Evolutionary conservation across 1,140 invertebrate species (phyloP).

Genomic region (Drosophila kikkawai): DNA sequence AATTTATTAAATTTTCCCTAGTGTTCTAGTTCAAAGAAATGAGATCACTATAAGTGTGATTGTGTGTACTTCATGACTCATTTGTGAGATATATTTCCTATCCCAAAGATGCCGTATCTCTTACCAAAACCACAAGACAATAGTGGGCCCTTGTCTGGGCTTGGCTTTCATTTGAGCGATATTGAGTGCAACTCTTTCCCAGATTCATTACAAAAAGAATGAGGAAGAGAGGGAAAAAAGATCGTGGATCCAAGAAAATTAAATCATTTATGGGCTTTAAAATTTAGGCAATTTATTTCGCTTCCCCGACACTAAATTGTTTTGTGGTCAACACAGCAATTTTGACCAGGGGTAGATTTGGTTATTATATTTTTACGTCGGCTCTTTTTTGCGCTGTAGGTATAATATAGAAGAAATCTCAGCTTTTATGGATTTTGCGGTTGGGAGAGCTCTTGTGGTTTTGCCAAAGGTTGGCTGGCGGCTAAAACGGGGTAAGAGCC

Average conservation of each 20-base stretch:
- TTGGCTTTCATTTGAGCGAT: slow-evolving; percentile 23
- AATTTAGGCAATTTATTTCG: slow-evolving; percentile 46
- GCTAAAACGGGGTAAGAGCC: slow-evolving; percentile 49
- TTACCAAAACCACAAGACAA: slow-evolving; percentile 35
- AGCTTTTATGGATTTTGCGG: slow-evolving; percentile 75
- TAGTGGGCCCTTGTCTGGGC: slow-evolving; percentile 13
- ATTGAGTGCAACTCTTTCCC: slow-evolving; percentile 33
- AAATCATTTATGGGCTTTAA: slow-evolving; percentile 53
- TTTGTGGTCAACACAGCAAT: slow-evolving; percentile 65
- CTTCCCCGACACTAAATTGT: slow-evolving; percentile 56
- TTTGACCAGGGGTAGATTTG: slow-evolving; percentile 43
- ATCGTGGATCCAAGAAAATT: slow-evolving; percentile 33
- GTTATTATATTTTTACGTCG: slow-evolving; percentile 32
- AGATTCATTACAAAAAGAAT: slow-evolving; percentile 25
- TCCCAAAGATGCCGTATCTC: slow-evolving; percentile 17
- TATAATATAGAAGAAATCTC: slow-evolving; percentile 58
- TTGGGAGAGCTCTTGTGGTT: slow-evolving; percentile 48
- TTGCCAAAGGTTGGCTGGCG: slow-evolving; percentile 49
- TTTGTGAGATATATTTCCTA: slow-evolving; percentile 19
- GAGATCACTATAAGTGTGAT: background rate
- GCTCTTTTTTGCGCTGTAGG: background rate
- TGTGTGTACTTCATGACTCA: slow-evolving; percentile 10
- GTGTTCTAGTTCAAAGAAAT: slow-evolving; percentile 5
- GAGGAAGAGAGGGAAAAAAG: background rate
- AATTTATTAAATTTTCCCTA: background rate